phyloP scores from a whole-genome alignment of 2,888 invertebrate genomes.

The Andrena bicolor region DNA sequence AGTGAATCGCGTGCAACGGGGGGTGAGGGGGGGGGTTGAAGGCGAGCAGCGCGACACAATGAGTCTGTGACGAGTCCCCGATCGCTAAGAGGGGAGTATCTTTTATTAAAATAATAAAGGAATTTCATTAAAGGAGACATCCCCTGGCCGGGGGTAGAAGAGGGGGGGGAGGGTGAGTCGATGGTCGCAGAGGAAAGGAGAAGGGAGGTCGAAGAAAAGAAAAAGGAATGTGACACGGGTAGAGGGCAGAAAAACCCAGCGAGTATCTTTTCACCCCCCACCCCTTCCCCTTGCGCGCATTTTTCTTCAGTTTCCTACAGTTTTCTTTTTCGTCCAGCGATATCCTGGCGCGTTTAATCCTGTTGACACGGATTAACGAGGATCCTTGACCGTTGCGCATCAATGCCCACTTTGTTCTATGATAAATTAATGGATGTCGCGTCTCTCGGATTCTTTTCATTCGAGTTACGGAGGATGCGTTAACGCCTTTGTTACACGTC shows the following conservation, averaged over 20 bases:
- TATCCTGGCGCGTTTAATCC: constrained; percentile 68
- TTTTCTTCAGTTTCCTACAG: constrained; percentile 48
- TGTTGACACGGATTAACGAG: constrained; percentile 73
- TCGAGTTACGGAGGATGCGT: constrained; percentile 27
- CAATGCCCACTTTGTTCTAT: constrained; percentile 67
- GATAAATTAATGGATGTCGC: constrained; percentile 67
- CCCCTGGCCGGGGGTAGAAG: not conserved
- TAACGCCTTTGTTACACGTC: constrained; percentile 37
- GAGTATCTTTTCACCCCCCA: constrained; percentile 49
- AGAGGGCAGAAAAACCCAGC: constrained; percentile 45
- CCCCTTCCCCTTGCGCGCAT: constrained; percentile 45
- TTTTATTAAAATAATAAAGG: constrained; percentile 65
- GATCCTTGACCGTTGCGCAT: constrained; percentile 66
- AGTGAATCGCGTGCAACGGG: constrained; percentile 25
- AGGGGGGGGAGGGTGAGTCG: constrained; percentile 3
- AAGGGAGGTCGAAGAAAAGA: constrained; percentile 30
- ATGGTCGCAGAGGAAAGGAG: constrained; percentile 7
- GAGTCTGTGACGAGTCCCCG: constrained; percentile 39
- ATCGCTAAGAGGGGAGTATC: constrained; percentile 48
- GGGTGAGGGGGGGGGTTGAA: not conserved
- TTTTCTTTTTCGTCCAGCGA: constrained; percentile 66
- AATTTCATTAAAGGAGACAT: constrained; percentile 56
- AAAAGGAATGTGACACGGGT: constrained; percentile 47
- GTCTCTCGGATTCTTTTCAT: constrained; percentile 61
- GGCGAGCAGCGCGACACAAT: constrained; percentile 20